A percentile compares a stretch with the other conserved stretches of the same genome.
Evolutionary conservation across 2,113 vertebrate species (phyloP).

Genomic region (mouse (Mus musculus)): GRCm39 chr6:12919501-12920000

Average conservation of each 20-base stretch:
- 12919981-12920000: not conserved
- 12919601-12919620: slow-evolving; percentile 64
- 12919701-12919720: slow-evolving; percentile 59
- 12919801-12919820: slow-evolving; percentile 75
- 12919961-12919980: slow-evolving; percentile 42
- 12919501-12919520: slow-evolving; percentile 15
- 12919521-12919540: slow-evolving; percentile 12
- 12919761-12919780: slow-evolving; percentile 76
- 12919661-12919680: not conserved
- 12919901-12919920: slow-evolving; percentile 17
- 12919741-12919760: slow-evolving; percentile 77
- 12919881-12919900: slow-evolving; percentile 44
- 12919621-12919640: slow-evolving; percentile 70
- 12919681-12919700: slow-evolving; percentile 63
- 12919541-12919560: slow-evolving; percentile 45
- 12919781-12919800: slow-evolving; percentile 62
- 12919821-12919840: slow-evolving; percentile 58
- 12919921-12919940: slow-evolving; percentile 3
- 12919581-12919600: slow-evolving; percentile 59
- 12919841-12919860: slow-evolving; percentile 59
- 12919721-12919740: slow-evolving; percentile 74
- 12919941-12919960: slow-evolving; percentile 43
- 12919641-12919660: slow-evolving; percentile 69
- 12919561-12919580: slow-evolving; percentile 49
- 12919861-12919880: slow-evolving; percentile 58